Base-by-base conservation (phyloP, 1,140 invertebrate species). In the Cydia pomonella region DNA sequence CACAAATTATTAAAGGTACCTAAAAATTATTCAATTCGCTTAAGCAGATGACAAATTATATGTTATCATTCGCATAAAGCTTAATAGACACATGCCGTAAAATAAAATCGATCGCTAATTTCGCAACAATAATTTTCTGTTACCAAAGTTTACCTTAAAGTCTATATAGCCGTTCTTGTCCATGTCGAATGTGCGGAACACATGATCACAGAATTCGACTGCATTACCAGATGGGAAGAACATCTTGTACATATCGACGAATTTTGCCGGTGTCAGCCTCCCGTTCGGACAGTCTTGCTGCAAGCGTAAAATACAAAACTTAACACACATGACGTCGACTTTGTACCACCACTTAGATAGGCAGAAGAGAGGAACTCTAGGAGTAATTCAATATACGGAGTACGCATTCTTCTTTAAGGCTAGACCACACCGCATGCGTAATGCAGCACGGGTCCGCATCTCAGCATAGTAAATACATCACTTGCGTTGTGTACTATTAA, bases 271-370 rank as follows among this genome's bases (percentile, higher is more conserved):
- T 62, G 98, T 99, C 84, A 99, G 94, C 90, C 98, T 95, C 76
- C 99, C 99, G 91, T 99, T 99, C 16, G 99, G 99, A 94, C 99
- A 99, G 94, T 99, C 99, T 98, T 99, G 98, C 98, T 99, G 96
- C 79, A 97, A 96, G 83, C 83, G 53, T 80, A 83, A 21, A 73
- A 78, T 74, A 71, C 27, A 75, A 69, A 66, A 50, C 38, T 53
- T 18, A 62, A 33, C 47, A 73, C 53, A 27, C 72, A 16, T 23
- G 25, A 72, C 53, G 38, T 23, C 29, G 23, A 13, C n/a, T 18
- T 50, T 16, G n/a, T 50, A n/a, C 10, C n/a, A 50, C 16, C n/a
- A 50, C 47, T 41, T 29, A 33, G 4, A n/a, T 50, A 50, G 16
- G 13, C 5, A 1, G 18, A 7, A 10, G 6, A 18, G 47, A 44